Evolutionary conservation across 2,888 invertebrate species (phyloP), one percentile per base, ranked within the genome.

Genomic region (Agrochola litura): DNA sequence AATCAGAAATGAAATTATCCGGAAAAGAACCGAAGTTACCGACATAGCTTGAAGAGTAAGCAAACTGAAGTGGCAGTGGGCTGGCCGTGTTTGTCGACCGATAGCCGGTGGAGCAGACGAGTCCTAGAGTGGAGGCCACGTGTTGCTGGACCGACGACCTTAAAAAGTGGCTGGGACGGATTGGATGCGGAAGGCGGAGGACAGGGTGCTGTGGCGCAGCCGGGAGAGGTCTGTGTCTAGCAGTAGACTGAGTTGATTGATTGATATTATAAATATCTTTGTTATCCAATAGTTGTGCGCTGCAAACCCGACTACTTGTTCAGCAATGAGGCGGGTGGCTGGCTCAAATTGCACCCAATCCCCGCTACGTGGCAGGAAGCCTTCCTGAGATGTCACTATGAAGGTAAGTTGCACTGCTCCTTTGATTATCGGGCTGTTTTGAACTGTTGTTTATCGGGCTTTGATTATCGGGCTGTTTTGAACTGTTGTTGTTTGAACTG

Each of bases 301-400:
- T 60, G 60, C 46, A 52, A 70, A 12, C 65, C 80, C 5, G 70
- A 60, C 10, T 78, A 79, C 79, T 0, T 54, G n/a, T 60, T 25
- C 70, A 66, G 22, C 25, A 0, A 0, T 4, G 58, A 70, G 3
- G 79, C 37, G 0, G 10, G 16, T 4, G 78, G 78, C 22, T 78
- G 78, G 78, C 37, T 78, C n/a, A 78, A 78, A 9, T 54, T 78
- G 37, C 80, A 78, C 58, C 1, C 0, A 19, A 37, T 12, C 1
- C 78, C 78, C 6, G 58, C 58, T 4, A 58, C 70, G 10, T 78
- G 78, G 78, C 41, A 60, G 16, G 56, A 79, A 66, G 80, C 78
- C 12, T 37, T 60, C 16, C 52, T 65, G 6, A 52, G 30, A 66
- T 78, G 78, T 66, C 25, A 14, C 46, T 6, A 70, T 46, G 78